phyloP scores from a whole-genome alignment of 2,113 vertebrate genomes.

The Laticauda colubrina region DNA sequence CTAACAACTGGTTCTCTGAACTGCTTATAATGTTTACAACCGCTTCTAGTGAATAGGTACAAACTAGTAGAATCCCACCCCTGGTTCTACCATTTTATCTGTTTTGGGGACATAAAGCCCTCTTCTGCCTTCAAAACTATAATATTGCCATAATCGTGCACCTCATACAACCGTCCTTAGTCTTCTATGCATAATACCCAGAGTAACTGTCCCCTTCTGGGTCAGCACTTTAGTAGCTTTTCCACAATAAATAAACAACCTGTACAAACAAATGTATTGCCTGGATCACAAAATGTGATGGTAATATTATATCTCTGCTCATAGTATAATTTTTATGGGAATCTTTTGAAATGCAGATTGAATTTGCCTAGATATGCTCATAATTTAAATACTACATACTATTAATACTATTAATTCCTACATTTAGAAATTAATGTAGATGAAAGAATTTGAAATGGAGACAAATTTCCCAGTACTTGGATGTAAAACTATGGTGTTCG shows the following conservation, averaged over 20 bases:
- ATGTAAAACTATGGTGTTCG: neutral
- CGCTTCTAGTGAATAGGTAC: too few relatives aligned
- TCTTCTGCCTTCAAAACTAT: too few relatives aligned
- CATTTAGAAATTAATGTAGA: neutral
- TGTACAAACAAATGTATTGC: neutral
- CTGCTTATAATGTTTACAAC: too few relatives aligned
- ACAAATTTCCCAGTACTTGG: neutral
- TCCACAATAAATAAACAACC: neutral
- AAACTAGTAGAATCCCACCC: too few relatives aligned
- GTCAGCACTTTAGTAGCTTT: neutral
- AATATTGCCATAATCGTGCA: neutral
- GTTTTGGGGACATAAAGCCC: too few relatives aligned
- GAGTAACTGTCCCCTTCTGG: neutral
- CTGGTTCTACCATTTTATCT: too few relatives aligned
- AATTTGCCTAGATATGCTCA: neutral
- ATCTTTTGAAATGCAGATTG: slow-evolving; percentile 29
- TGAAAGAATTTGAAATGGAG: neutral
- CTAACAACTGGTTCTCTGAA: too few relatives aligned
- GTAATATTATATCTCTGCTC: neutral
- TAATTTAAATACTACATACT: neutral
- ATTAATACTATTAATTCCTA: neutral
- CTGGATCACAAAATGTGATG: neutral
- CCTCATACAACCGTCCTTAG: neutral
- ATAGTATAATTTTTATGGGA: neutral
- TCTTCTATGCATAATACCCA: neutral